Conservation (phyloP, 2,113 vertebrate genomes). For the Lichenostomus cassidix region DNA sequence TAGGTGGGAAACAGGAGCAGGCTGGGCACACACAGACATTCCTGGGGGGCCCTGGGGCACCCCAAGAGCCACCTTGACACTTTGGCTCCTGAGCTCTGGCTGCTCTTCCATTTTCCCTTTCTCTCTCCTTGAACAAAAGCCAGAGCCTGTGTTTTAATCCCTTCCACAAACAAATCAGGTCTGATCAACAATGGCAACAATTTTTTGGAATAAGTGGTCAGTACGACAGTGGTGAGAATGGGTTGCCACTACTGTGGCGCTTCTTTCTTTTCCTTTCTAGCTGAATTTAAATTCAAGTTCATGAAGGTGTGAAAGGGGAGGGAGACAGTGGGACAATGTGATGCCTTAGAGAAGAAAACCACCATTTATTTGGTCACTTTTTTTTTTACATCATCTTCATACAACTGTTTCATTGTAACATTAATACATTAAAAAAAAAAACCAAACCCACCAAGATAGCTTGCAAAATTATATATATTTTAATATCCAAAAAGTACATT, state of each 20-base stretch:
- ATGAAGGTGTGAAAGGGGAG: not conserved
- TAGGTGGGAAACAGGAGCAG: not conserved
- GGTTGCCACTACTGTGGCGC: not conserved
- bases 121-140: not conserved
- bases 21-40: not conserved
- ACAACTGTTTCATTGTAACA: conserved; percentile 79
- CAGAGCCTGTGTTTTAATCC: not conserved
- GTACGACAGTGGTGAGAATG: not conserved
- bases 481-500: conserved; percentile 92
- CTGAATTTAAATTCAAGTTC: not conserved
- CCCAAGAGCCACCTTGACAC: not conserved
- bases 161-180: not conserved
- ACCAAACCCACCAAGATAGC: conserved; percentile 77
- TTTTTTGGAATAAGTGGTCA: not conserved
- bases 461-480: conserved; percentile 95
- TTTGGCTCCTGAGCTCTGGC: not conserved
- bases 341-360: conserved; percentile 74
- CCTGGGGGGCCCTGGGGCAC: not conserved
- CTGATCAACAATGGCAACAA: not conserved
- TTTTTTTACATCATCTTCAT: conserved; percentile 83
- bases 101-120: not conserved
- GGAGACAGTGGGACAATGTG: conserved; percentile 27
- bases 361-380: conserved; percentile 93
- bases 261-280: not conserved
- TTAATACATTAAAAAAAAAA: conserved; percentile 77